Conservation (phyloP, 2,888 invertebrate genomes). For the Globia sparganii region DNA sequence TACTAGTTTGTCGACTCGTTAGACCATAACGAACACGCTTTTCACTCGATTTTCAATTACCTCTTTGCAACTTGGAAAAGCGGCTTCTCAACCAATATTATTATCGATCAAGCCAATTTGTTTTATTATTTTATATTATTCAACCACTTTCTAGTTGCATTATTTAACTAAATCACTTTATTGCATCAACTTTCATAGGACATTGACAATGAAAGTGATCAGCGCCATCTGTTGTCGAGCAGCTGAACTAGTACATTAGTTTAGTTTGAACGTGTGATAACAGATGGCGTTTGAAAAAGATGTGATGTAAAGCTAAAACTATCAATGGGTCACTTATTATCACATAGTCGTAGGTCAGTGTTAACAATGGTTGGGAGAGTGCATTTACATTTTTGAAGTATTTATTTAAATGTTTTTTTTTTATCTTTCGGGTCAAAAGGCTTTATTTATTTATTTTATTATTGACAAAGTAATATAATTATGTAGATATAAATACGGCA, state of each 20-base stretch:
- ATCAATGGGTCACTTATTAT: too few species aligned
- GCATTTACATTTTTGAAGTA: not conserved
- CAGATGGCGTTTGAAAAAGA: conserved; percentile 48
- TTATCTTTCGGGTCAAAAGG: not conserved
- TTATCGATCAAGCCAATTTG: conserved; percentile 42
- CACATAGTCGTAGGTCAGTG: too few species aligned
- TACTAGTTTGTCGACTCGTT: conserved; percentile 71
- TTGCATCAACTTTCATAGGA: conserved; percentile 23
- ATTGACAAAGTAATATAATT: too few species aligned
- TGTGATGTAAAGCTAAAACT: too few species aligned
- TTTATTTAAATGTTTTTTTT: not conserved
- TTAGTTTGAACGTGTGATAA: not conserved
- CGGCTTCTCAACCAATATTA: conserved; percentile 36
- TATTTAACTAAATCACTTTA: conserved; percentile 47
- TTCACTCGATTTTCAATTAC: conserved; percentile 82
- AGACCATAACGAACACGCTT: conserved; percentile 77
- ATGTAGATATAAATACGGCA: too few species aligned
- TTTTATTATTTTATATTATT: conserved; percentile 49
- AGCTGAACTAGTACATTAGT: conserved; percentile 30
- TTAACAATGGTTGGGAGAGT: not conserved
- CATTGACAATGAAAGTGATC: not conserved
- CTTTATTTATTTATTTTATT: not conserved
- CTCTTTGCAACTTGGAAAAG: conserved; percentile 56
- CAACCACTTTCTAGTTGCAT: conserved; percentile 54
- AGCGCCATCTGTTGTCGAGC: conserved; percentile 59